Evolutionary conservation across 1,140 invertebrate species (phyloP).

Genomic region (Bombyx mandarina): DNA sequence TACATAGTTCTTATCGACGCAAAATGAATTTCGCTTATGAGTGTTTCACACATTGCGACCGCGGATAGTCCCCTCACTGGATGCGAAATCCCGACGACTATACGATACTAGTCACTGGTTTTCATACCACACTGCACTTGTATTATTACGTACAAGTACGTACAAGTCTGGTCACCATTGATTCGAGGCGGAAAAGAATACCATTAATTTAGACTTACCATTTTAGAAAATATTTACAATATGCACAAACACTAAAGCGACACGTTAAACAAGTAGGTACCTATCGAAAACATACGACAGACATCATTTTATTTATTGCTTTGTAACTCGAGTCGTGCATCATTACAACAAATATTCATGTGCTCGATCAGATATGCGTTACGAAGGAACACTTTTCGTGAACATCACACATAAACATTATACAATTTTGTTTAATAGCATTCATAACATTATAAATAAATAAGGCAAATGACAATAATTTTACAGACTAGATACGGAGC

Average conservation of each 20-base stretch:
- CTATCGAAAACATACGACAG: constrained; percentile 27
- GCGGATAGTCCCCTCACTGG: too few relatives aligned
- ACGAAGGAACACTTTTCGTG: constrained; percentile 25
- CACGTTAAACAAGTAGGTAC: constrained; percentile 28
- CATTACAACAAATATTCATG: constrained; percentile 26
- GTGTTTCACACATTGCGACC: too few relatives aligned
- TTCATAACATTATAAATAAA: constrained; percentile 30
- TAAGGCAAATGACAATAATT: constrained; percentile 29
- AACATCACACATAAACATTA: constrained; percentile 19
- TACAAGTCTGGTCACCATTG: constrained; percentile 30
- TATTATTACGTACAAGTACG: neutral
- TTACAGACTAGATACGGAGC: constrained; percentile 44
- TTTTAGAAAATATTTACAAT: constrained; percentile 58
- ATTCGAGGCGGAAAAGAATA: constrained; percentile 51
- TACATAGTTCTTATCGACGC: constrained; percentile 36
- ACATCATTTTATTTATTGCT: constrained; percentile 39
- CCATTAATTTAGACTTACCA: constrained; percentile 36
- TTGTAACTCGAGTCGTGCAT: constrained; percentile 21
- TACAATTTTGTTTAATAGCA: constrained; percentile 17
- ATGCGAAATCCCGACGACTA: neutral
- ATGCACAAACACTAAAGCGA: constrained; percentile 58
- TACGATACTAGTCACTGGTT: neutral
- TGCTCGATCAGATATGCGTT: constrained; percentile 47
- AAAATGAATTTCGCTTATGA: too few relatives aligned
- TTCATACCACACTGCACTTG: neutral